A percentile compares a stretch with the other conserved stretches of the same genome.
phyloP scores from a whole-genome alignment of 2,797 vertebrate species.

The Fundulus diaphanus region DNA sequence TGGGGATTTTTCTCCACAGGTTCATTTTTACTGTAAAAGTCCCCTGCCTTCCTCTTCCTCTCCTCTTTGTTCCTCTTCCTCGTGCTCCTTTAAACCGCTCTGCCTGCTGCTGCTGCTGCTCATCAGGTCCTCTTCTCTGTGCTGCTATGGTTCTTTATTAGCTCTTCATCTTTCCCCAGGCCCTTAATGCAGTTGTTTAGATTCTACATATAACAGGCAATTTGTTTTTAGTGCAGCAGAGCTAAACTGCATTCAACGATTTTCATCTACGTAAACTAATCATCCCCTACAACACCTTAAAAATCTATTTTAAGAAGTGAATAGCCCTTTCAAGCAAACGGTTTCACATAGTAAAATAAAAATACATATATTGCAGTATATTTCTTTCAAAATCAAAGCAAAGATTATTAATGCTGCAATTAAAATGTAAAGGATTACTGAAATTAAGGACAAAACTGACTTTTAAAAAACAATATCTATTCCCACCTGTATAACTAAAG shows the following conservation, averaged over 20 bases:
- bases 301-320: not conserved
- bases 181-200: conserved; percentile 63
- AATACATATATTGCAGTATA: not conserved
- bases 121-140: conserved; percentile 39
- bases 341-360: not conserved
- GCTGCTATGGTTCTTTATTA: conserved; percentile 26
- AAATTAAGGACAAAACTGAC: not conserved
- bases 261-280: not conserved
- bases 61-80: conserved; percentile 39
- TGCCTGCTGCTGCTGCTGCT: conserved; percentile 56
- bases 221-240: not conserved
- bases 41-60: conserved; percentile 35
- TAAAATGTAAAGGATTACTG: not conserved
- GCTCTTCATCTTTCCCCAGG: conserved; percentile 54
- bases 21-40: conserved; percentile 62
- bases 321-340: not conserved
- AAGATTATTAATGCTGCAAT: not conserved
- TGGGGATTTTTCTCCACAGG: conserved; percentile 72
- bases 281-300: not conserved
- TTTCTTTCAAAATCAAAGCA: not conserved
- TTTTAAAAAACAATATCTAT: not conserved
- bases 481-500: not conserved
- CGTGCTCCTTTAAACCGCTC: conserved; percentile 19
- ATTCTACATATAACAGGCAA: conserved; percentile 50
- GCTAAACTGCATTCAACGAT: not conserved